Evolutionary conservation across 2,888 invertebrate genomes (phyloP), one percentile per base, ranked within the genome.

Genomic region (Dyspetes luteomarginatus): DNA sequence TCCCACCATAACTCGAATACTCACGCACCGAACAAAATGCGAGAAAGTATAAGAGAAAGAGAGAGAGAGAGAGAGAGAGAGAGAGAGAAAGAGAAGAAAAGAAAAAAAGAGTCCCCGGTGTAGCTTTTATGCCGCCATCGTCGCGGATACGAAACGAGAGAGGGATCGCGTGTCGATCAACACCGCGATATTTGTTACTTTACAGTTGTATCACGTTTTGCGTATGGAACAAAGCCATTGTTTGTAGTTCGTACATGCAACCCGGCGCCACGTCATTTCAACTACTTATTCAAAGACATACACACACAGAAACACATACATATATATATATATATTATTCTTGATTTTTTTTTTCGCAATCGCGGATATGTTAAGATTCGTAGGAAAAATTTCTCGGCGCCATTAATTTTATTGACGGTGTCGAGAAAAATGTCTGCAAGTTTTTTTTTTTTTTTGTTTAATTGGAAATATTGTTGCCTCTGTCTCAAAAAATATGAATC

Each of bases 131-230:
- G 56, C 79, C 80, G 80, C 72, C 76, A 72, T 81, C 72, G 80
- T 76, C 81, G 81, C 71, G 78, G 72, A 78, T 73, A 71, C 78
- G 75, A 74, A 73, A 45, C 62, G 56, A 64, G 82, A 82, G 85
- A 86, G 82, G 86, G 87, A 88, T 91, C 90, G 91, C 91, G 91
- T 92, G 91, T 91, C 89, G 91, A 92, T 92, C 89, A 81, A 83
- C 86, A 56, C 82, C 83, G 85, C 91, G 91, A 92, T 92, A 92
- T 90, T 90, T 88, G 90, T 91, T 91, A 86, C 89, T 89, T 90
- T 89, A 87, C 88, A 89, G 90, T 89, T 88, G 88, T 90, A 90
- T 90, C 89, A 88, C 89, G 90, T 89, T 90, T 89, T 73, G 88
- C 88, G 87, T 87, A 86, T 85, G 88, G 88, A 89, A 89, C 90